Evolutionary conservation across 53 echinoderm and acorn worm species (phyloP), one percentile per base, ranked within the genome.

Genomic region (Arbacia lixula): DNA sequence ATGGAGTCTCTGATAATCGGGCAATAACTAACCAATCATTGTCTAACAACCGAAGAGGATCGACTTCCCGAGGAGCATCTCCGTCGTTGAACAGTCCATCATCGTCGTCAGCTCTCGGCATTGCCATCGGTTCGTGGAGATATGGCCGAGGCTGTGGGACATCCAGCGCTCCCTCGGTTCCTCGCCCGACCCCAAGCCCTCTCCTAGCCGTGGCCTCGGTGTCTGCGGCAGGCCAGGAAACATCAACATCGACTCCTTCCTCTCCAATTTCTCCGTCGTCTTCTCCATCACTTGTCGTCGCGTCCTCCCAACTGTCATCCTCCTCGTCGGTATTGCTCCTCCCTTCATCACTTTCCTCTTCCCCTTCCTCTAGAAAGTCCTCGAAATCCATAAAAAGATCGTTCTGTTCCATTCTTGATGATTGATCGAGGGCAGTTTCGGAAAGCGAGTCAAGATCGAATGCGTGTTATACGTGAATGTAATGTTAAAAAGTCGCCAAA

Each of bases 121-220:
- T 60, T 60, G 60, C 28, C 31, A 60, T 8, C n/a, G 60, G 60
- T 31, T 60, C 60, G 27, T 60, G 60, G 29, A 60, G 60, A 60
- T 60, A 60, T n/a, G 60, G 60, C 60, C 31, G 60, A 29, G 60
- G 60, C n/a, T n/a, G n/a, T n/a, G n/a, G n/a, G n/a, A n/a, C n/a
- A n/a, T n/a, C n/a, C n/a, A n/a, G n/a, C n/a, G n/a, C n/a, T n/a
- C n/a, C n/a, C n/a, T n/a, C n/a, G n/a, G n/a, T n/a, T n/a, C n/a
- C n/a, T n/a, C n/a, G n/a, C n/a, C n/a, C n/a, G 60, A 60, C 60
- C 60, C 60, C 28, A 60, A 6, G 24, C 4, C 27, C 8, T 10
- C 4, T 28, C 8, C 3, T 6, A 29, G 12, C 60, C 27, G 3
- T 3, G 5, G 5, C 60, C 26, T 57, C 57, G 4, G 25, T 31